These are phyloP conservation scores for Plutella xylostella DNA, from an alignment of 2,888 invertebrate genomes.

Conservation along the genomic window DNA sequence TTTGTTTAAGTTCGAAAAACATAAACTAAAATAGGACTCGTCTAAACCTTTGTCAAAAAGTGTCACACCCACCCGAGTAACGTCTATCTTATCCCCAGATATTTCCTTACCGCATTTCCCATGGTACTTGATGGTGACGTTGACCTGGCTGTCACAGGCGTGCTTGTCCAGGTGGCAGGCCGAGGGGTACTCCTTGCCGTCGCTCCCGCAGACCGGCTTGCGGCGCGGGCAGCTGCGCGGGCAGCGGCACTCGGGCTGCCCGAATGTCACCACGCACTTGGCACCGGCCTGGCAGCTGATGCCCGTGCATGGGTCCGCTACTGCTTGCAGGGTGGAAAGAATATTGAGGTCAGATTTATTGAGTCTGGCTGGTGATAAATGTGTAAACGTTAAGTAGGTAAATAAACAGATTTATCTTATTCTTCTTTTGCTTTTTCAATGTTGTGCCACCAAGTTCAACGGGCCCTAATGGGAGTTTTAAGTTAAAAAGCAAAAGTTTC, in stretches of 20 bases:
- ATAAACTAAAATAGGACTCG: no score
- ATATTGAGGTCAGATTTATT: no score
- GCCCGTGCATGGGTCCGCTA: constrained; percentile 78
- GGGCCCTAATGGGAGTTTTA: neutral
- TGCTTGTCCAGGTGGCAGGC: constrained; percentile 86
- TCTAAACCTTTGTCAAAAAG: no score
- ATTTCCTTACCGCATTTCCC: constrained; percentile 92
- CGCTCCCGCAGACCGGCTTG: constrained; percentile 89
- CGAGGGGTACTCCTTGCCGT: constrained; percentile 87
- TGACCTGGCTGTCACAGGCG: constrained; percentile 80
- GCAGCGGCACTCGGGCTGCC: constrained; percentile 75
- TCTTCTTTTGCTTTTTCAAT: no score
- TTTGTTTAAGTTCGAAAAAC: no score
- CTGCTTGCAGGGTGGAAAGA: no score
- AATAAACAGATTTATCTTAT: no score
- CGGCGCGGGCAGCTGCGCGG: constrained; percentile 72
- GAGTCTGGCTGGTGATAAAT: no score
- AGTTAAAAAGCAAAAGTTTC: constrained; percentile 3
- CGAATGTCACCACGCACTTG: constrained; percentile 75
- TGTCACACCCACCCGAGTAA: no score
- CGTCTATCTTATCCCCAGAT: no score
- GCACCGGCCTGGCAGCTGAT: constrained; percentile 78
- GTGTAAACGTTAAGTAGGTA: neutral
- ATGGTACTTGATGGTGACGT: constrained; percentile 82
- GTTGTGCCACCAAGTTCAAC: constrained; percentile 3